Base-by-base conservation (phyloP, 2,888 invertebrate species). In the Drosophila anomelani region DNA sequence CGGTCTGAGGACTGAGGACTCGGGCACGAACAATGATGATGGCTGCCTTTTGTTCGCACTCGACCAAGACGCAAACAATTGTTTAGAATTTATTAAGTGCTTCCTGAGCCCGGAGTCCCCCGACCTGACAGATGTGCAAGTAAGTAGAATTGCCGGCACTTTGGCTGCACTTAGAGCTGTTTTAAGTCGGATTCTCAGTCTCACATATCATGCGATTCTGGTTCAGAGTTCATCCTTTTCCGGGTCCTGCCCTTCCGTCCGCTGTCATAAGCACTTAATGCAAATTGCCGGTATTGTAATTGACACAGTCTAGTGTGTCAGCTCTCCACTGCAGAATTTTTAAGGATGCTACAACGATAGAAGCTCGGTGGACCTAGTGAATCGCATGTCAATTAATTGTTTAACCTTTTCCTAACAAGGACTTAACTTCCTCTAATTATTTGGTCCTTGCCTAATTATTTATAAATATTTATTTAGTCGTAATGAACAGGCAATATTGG, bases 11-110 rank as follows among this genome's bases (percentile, higher is more conserved):
- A 43, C 43, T 55, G 29, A 29, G 56, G 49, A 13, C 32, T 34
- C 34, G n/a, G 43, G 39, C 49, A 44, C 49, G 44, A 53, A 64
- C 69, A 60, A 62, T 49, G 54, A 70, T 81, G 74, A 61, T 51
- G 66, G 38, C 57, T 79, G 75, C 57, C 77, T 64, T 81, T 86
- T 88, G 88, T 85, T 86, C 70, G 58, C 76, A 55, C 51, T 54
- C 63, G 41, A 62, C 51, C 55, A 69, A 56, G 64, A 51, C 55
- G 49, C 70, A 54, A 60, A 58, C 77, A 76, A 86, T 88, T 88
- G 83, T 68, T 82, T 81, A 64, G 88, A 75, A 88, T 83, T 88
- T 84, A 84, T 84, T 85, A 84, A 84, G 88, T 83, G 83, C 86
- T 86, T 88, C 88, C 86, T 83, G 75, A 41, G 60, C 15, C 60